Percentiles rank a stretch among this genome's conserved stretches.
Conservation (phyloP, 2,113 vertebrate species). For the Protobothrops flavoviridis region DNA sequence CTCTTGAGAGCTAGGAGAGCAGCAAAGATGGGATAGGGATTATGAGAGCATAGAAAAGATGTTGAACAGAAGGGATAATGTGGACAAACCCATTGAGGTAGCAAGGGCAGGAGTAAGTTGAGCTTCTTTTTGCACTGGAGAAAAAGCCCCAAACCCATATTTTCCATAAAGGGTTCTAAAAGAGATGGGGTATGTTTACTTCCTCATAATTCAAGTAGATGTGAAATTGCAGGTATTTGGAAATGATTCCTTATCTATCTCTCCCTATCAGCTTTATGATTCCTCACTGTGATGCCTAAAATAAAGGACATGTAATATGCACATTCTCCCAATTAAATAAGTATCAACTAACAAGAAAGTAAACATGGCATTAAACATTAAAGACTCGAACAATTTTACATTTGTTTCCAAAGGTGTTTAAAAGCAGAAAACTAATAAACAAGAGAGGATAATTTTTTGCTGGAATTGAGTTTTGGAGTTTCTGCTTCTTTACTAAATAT, state of each 20-base stretch:
- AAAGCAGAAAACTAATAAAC: conserved; percentile 7
- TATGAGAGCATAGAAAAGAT: neutral
- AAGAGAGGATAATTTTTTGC: conserved; percentile 13
- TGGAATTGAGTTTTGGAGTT: conserved; percentile 1
- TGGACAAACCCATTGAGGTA: neutral
- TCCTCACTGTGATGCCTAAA: neutral
- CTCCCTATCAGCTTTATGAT: neutral
- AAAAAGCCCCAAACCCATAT: neutral
- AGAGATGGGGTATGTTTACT: neutral
- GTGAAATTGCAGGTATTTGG: neutral
- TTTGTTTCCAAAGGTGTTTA: conserved; percentile 21
- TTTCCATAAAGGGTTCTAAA: neutral
- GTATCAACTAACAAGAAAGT: neutral
- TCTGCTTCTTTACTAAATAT: conserved; percentile 28
- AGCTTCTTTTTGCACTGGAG: neutral
- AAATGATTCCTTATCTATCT: neutral
- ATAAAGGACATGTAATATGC: neutral
- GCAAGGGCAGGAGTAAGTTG: neutral
- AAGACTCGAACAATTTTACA: conserved; percentile 10
- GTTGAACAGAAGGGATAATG: neutral
- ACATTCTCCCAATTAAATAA: neutral
- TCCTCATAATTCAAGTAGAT: neutral
- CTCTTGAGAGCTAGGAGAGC: neutral
- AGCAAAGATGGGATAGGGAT: neutral
- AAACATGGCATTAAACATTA: neutral